phyloP scores from a whole-genome alignment of 1,140 invertebrate genomes.

The Delia radicum region DNA sequence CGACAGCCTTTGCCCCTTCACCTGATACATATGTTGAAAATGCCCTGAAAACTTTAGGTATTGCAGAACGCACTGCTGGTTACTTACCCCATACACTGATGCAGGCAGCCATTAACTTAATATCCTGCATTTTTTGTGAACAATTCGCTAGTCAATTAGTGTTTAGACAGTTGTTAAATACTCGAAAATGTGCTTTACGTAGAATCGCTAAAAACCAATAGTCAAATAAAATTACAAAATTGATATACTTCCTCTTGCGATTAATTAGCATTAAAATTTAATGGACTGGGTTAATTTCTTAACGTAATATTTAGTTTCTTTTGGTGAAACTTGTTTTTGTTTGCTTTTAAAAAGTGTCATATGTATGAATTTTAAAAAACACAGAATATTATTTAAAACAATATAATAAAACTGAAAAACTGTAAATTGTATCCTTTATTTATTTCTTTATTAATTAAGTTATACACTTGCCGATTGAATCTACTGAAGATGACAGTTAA shows the following conservation, averaged over 20 bases:
- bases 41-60: conserved; percentile 75
- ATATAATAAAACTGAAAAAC: no score
- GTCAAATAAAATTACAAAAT: not conserved
- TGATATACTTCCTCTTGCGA: not conserved
- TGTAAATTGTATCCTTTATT: no score
- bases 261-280: not conserved
- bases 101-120: conserved; percentile 55
- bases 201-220: conserved; percentile 44
- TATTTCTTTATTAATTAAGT: no score
- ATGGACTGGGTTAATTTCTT: not conserved
- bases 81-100: conserved; percentile 75
- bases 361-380: not conserved
- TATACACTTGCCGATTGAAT: no score
- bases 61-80: conserved; percentile 72
- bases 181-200: conserved; percentile 43
- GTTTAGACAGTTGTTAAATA: conserved; percentile 41
- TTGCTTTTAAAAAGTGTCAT: not conserved
- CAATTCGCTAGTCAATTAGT: conserved; percentile 44
- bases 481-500: no score
- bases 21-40: conserved; percentile 75
- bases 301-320: not conserved
- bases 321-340: not conserved
- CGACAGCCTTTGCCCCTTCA: conserved; percentile 78
- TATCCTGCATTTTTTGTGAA: conserved; percentile 40
- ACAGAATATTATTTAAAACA: not conserved